Percentiles rank a stretch among this genome's conserved stretches.
These are phyloP conservation scores for Eristalis pertinax DNA, from an alignment of 2,888 invertebrate genomes.

Conservation along the genomic window DNA sequence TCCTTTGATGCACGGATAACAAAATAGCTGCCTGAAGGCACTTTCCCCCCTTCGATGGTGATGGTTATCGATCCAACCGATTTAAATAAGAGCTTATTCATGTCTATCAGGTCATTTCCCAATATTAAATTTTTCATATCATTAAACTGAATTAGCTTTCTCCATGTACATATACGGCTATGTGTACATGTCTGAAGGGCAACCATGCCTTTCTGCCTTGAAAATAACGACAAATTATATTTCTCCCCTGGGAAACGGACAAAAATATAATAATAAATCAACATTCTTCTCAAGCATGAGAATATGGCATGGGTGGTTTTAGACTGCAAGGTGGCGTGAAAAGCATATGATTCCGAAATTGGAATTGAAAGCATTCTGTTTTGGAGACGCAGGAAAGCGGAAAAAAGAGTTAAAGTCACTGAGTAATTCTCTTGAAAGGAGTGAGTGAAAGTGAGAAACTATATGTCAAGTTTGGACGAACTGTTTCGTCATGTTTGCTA, in stretches of 20 bases:
- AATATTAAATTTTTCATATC: conserved; percentile 50
- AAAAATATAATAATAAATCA: background rate
- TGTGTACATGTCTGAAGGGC: background rate
- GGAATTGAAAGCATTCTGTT: no score
- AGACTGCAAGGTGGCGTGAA: background rate
- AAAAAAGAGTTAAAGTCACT: no score
- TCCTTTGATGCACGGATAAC: conserved; percentile 32
- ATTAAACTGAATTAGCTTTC: conserved; percentile 48
- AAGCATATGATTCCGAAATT: no score
- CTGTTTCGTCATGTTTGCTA: no score
- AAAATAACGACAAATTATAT: background rate
- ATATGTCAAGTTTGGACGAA: no score
- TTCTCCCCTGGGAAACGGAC: background rate
- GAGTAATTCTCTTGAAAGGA: no score
- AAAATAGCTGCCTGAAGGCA: conserved; percentile 25
- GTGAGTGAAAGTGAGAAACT: no score
- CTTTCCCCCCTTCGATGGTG: background rate
- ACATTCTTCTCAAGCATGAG: background rate
- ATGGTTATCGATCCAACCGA: conserved; percentile 32
- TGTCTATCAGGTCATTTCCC: conserved; percentile 27
- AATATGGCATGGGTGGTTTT: background rate
- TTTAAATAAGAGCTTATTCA: conserved; percentile 46
- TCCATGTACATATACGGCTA: background rate
- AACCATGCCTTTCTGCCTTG: background rate
- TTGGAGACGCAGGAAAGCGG: no score